phyloP scores from a whole-genome alignment of 2,797 vertebrate species.

The Coregonus sp. region DNA sequence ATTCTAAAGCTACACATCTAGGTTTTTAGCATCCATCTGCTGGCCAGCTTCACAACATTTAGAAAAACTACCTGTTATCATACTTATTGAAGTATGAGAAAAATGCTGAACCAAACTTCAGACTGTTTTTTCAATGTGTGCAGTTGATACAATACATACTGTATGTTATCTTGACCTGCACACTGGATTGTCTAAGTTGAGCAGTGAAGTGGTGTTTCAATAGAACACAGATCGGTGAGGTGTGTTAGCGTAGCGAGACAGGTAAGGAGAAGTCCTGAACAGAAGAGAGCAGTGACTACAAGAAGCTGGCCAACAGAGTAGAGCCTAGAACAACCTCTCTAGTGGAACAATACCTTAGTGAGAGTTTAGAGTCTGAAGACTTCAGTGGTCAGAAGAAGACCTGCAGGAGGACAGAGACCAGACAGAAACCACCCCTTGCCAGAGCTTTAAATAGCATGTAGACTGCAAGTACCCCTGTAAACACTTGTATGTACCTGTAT shows the following conservation, averaged over 20 bases:
- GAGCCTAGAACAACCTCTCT: constrained; percentile 13
- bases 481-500: no score
- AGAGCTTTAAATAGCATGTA: constrained; percentile 35
- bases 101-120: not conserved
- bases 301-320: constrained; percentile 57
- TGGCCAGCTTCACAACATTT: constrained; percentile 49
- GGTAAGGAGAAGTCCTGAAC: not conserved
- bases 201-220: not conserved
- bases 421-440: constrained; percentile 49
- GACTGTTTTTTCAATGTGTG: no score
- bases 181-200: not conserved
- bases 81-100: not conserved
- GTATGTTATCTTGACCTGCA: no score
- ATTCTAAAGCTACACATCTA: constrained; percentile 42
- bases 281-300: not conserved
- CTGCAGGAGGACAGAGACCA: constrained; percentile 78
- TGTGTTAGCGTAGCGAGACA: no score
- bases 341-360: constrained; percentile 67
- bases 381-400: constrained; percentile 80
- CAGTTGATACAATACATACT: no score
- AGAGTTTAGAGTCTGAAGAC: constrained; percentile 65
- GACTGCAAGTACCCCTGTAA: no score
- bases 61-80: not conserved
- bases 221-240: not conserved
- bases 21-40: constrained; percentile 47